These are phyloP conservation scores for Pristis pectinata DNA, from an alignment of 2,797 vertebrate species.

Conservation along the genomic window DNA sequence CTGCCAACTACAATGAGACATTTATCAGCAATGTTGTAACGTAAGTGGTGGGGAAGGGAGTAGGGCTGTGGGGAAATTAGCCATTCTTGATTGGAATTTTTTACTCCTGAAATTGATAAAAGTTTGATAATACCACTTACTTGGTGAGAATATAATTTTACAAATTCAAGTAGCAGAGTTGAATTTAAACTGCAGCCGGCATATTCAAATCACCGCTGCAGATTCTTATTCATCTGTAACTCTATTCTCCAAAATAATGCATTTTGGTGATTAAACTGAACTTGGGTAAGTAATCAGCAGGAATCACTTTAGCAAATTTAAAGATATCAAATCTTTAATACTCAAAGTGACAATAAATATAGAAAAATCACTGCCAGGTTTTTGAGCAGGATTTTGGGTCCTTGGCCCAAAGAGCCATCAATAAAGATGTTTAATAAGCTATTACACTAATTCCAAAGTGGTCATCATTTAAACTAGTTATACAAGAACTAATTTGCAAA, in stretches of 20 bases:
- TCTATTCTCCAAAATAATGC: background rate
- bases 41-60: background rate
- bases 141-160: background rate
- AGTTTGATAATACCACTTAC: background rate
- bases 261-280: background rate
- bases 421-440: background rate
- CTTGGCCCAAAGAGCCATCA: background rate
- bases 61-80: background rate
- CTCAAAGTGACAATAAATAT: background rate
- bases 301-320: background rate
- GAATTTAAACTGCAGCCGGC: background rate
- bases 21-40: slow-evolving; percentile 4
- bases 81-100: background rate
- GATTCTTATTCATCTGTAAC: background rate
- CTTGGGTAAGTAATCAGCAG: background rate
- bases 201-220: background rate
- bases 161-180: background rate
- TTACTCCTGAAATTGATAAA: background rate
- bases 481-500: background rate
- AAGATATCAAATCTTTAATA: background rate
- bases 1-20: slow-evolving; percentile 58
- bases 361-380: background rate
- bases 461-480: background rate
- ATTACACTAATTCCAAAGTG: background rate
- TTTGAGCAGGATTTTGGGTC: background rate